Evolutionary conservation across 1,140 invertebrate species (phyloP), one percentile per base, ranked within the genome.

Genomic region (Heterodera schachtii): DNA sequence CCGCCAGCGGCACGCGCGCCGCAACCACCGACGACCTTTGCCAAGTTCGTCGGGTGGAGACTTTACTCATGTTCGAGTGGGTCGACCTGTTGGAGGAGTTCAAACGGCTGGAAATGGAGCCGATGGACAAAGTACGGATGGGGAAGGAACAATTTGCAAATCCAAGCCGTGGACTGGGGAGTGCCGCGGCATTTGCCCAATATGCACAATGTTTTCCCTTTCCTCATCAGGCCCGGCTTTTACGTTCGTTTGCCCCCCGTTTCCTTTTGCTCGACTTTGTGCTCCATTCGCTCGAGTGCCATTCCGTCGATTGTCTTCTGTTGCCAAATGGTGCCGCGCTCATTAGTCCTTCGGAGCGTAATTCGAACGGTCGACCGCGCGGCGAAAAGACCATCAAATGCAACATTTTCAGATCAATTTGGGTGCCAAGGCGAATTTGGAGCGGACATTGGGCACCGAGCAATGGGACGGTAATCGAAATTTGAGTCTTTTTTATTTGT

Each of bases 231-330:
- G 80, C 86, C 4, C 78, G 81, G 52, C 84, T 88, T 46, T 79
- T 88, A 13, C 79, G 86, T 70, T 75, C 80, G 9, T 88, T 88
- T 70, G 77, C 86, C 4, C 73, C 87, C 31, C 80, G 83, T 44
- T 88, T 85, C 69, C 82, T 88, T 21, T 66, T 88, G 16, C 73
- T 88, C 2, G 87, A 89, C 73, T 89, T 87, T 79, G 49, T 88
- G 47, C 88, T 88, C 69, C 85, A 88, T 74, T 86, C 87, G 19
- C 80, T 89, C 13, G 86, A 88, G 21, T 67, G 85, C 3, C 83
- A 84, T 41, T 83, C 60, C 49, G 73, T 78, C 16, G 85, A 86
- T 77, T 80, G 85, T 67, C 49, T 86, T 43, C 77, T 86, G 41
- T 60, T 86, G 19, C 83, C 84, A 3, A 86, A 86, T 70, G 87